Percentiles rank a stretch among this genome's conserved stretches.
These are phyloP conservation scores for Stegodyphus mimosarum DNA, from an alignment of 1,140 invertebrate genomes.

Conservation along the genomic window DNA sequence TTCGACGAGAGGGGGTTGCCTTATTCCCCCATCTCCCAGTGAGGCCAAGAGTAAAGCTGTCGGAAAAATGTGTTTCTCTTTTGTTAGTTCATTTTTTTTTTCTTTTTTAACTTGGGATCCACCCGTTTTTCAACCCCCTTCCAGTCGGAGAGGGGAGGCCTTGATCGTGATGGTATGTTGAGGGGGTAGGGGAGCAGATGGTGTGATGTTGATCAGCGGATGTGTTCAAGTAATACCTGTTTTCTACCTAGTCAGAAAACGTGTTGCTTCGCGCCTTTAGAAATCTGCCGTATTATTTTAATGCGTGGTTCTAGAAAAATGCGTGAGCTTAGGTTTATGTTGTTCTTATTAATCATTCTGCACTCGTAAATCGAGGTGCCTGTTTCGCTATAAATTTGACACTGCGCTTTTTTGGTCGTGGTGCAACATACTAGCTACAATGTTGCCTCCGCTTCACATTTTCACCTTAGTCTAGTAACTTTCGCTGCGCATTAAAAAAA, in stretches of 20 bases:
- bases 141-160: neutral
- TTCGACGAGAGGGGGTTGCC: neutral
- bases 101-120: neutral
- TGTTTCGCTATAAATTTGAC: too few species aligned
- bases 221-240: neutral
- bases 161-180: neutral
- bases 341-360: too few species aligned
- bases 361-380: too few species aligned
- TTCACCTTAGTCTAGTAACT: too few species aligned
- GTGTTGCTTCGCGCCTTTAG: neutral
- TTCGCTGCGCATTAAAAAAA: too few species aligned
- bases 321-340: too few species aligned
- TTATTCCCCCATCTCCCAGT: neutral
- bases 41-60: constrained; percentile 6
- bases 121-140: neutral
- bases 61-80: constrained; percentile 15
- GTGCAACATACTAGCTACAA: too few species aligned
- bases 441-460: too few species aligned
- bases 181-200: neutral
- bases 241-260: neutral
- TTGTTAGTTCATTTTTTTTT: constrained; percentile 7
- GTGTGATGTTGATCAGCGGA: neutral
- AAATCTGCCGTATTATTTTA: too few species aligned
- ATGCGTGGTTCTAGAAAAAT: too few species aligned
- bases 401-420: too few species aligned